Base-by-base conservation (phyloP, 2,888 invertebrate genomes). In the Tenthredo scrophulariae region DNA sequence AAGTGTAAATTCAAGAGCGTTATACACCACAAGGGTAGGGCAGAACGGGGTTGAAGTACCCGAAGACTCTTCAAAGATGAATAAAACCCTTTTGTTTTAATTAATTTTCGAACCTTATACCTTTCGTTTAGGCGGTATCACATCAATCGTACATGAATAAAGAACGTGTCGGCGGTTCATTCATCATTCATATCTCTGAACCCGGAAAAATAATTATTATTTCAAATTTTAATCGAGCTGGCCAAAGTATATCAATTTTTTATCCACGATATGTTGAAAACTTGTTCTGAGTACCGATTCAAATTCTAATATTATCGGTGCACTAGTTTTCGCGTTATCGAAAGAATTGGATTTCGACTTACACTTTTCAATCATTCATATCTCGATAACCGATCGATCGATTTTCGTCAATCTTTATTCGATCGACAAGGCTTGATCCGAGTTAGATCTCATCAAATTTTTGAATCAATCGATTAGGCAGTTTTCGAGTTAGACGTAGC, bases 11-110 rank as follows among this genome's bases (percentile, higher is more conserved):
- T 43, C n/a, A 13, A 26, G 43, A 22, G 22, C 54, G 54, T 54
- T n/a, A 7, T 43, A 74, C n/a, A 43, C 72, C 40, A 22, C 43
- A 3, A 22, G 1, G 26, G 22, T 40, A 9, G 6, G 33, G 7
- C 18, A 70, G 18, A 37, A 37, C 37, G 37, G 37, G 70, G 70
- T 70, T 70, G 4, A 6, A 70, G 9, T 22, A 43, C 40, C 43
- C 40, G 40, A 43, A 40, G 80, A 80, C 58, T n/a, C 58, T 40
- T 62, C 26, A 54, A 26, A 33, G 29, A 58, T 62, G 33, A 58
- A 80, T 62, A 80, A 80, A 62, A 40, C 22, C 22, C 80, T 80
- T 80, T 80, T 40, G 40, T 80, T 80, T 58, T 37, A 40, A 80
- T 40, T 18, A 80, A 62, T 62, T 80, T 80, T 62, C 13, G 0